Evolutionary conservation across 2,888 invertebrate genomes (phyloP), one percentile per base, ranked within the genome.

Genomic region (Chloromyia formosa): DNA sequence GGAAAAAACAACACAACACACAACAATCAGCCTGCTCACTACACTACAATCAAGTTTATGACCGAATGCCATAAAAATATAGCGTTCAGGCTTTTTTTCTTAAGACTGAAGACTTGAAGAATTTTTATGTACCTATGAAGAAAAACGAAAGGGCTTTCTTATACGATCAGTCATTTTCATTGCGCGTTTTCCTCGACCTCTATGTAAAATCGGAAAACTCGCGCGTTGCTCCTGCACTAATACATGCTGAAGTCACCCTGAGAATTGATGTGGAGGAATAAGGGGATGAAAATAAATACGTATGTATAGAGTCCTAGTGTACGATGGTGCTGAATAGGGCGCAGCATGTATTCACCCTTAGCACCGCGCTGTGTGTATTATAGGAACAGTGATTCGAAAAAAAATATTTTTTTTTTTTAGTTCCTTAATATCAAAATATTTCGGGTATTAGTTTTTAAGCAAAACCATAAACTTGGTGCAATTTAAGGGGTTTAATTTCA

Each of bases 41-140:
- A 79, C 78, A 79, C 79, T 78, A 79, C 79, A 79, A 79, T 79
- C 83, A 82, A 84, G 85, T 84, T 84, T 85, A 84, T 82, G 85
- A 83, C 84, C 84, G 83, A 84, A 84, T 85, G 85, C 83, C 83
- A 85, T 85, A 84, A 84, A 84, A 82, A 83, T 83, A 83, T 81
- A 84, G 82, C 80, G 80, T 80, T 56, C 79, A 80, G 78, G 81
- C 80, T 81, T 78, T 78, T 77, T 74, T 77, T 75, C 75, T 77
- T 76, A 74, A 62, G 62, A 73, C 73, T 23, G 22, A 23, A 12
- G 62, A 73, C 62, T 60, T 73, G 61, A 60, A 68, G 73, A 45
- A 49, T 56, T 42, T 71, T 56, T 71, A 71, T 71, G 60, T 68
- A 61, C 49, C 49, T 42, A 60, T 68, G 49, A 71, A 72, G 74